phyloP scores from a whole-genome alignment of 2,113 vertebrate species.

The Charina bottae region DNA sequence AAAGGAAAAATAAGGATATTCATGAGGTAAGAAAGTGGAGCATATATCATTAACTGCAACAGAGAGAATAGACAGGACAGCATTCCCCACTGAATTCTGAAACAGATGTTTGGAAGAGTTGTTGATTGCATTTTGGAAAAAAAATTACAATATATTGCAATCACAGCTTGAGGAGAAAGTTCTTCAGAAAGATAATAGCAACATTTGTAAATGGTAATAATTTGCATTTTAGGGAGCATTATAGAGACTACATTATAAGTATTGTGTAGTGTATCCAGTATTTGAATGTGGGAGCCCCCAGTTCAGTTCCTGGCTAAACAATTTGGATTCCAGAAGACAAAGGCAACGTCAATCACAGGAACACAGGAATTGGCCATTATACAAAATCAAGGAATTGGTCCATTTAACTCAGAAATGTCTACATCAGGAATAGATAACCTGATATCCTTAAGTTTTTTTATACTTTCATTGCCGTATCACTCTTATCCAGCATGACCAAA shows the following conservation, averaged over 20 bases:
- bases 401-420: not conserved
- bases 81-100: not conserved
- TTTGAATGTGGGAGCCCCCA: too few species aligned
- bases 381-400: not conserved
- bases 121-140: not conserved
- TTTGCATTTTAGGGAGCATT: not conserved
- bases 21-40: not conserved
- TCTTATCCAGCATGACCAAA: not conserved
- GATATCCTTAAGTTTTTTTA: not conserved
- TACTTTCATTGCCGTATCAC: not conserved
- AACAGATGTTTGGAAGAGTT: conserved; percentile 12
- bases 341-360: not conserved
- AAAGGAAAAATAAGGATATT: not conserved
- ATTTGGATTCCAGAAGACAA: not conserved
- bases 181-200: not conserved
- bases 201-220: not conserved
- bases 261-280: not conserved
- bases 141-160: conserved; percentile 17
- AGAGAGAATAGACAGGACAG: not conserved
- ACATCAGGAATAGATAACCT: not conserved
- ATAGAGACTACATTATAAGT: not conserved
- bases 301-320: not conserved
- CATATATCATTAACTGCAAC: conserved; percentile 4
- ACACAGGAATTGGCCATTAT: not conserved
- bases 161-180: not conserved